These are phyloP conservation scores for Mus caroli DNA, from an alignment of 2,797 vertebrate species.

Conservation along the genomic window DNA sequence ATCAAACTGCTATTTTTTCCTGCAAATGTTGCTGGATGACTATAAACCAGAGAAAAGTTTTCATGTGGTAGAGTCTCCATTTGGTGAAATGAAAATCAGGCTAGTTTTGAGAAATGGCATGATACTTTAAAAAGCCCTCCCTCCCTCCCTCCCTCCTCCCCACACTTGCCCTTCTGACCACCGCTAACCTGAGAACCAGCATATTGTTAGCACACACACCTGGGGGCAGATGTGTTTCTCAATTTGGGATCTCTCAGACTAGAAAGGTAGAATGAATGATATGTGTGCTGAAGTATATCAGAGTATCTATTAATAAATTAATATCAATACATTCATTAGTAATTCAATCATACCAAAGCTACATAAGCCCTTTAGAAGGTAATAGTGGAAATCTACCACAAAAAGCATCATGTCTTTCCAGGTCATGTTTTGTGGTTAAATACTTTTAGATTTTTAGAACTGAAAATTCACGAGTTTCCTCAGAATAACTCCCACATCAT, in stretches of 20 bases:
- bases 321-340: neutral
- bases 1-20: neutral
- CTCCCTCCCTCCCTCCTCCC: neutral
- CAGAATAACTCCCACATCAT: no score
- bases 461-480: neutral
- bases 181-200: neutral
- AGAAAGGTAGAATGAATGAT: constrained; percentile 5
- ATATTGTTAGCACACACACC: neutral
- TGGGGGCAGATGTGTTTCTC: neutral
- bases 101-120: neutral
- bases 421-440: neutral
- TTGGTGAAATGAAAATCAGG: constrained; percentile 17
- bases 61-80: neutral
- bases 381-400: neutral
- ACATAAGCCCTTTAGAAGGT: neutral
- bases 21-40: neutral
- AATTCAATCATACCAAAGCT: neutral
- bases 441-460: constrained; percentile 64
- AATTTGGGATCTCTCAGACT: constrained; percentile 38
- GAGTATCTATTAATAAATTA: neutral
- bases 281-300: neutral
- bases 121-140: neutral
- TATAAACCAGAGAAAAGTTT: constrained; percentile 14
- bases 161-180: neutral
- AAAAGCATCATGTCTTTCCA: neutral